Evolutionary conservation across 2,113 vertebrate genomes (phyloP).

Genomic region (Myotis lucifugus): DNA sequence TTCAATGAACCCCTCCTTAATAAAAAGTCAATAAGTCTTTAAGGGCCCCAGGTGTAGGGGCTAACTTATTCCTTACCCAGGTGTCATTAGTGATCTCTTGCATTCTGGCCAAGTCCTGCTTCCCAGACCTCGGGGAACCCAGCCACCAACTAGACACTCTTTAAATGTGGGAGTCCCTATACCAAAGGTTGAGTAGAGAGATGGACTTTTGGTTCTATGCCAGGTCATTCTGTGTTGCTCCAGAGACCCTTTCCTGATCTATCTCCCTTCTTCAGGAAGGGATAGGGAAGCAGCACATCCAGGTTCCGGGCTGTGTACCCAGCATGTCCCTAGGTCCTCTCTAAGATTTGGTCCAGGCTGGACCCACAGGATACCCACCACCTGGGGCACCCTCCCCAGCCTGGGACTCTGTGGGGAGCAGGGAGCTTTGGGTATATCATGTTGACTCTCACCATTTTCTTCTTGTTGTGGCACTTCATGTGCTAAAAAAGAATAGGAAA

Average conservation of each 20-base stretch:
- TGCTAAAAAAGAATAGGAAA: conserved; percentile 12
- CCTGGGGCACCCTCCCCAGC: fast-evolving
- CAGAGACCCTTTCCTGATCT: neutral
- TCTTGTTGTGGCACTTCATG: neutral
- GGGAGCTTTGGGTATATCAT: neutral
- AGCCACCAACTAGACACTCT: neutral
- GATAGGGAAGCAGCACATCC: neutral
- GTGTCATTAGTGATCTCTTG: neutral
- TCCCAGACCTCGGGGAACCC: neutral
- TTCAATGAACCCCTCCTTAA: neutral
- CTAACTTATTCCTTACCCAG: neutral
- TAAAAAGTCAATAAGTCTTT: neutral
- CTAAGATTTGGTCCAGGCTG: neutral
- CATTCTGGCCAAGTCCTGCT: neutral
- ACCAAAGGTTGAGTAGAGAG: neutral
- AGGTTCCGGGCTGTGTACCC: neutral
- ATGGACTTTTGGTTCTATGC: neutral
- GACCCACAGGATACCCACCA: neutral
- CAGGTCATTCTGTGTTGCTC: neutral
- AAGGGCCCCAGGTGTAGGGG: neutral
- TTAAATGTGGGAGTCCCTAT: neutral
- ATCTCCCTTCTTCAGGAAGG: neutral
- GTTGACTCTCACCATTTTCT: neutral
- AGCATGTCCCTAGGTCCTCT: neutral
- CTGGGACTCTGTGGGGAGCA: neutral